Evolutionary conservation across 2,797 vertebrate genomes (phyloP).

Genomic region (Enteromius afrohamiltoni): DNA sequence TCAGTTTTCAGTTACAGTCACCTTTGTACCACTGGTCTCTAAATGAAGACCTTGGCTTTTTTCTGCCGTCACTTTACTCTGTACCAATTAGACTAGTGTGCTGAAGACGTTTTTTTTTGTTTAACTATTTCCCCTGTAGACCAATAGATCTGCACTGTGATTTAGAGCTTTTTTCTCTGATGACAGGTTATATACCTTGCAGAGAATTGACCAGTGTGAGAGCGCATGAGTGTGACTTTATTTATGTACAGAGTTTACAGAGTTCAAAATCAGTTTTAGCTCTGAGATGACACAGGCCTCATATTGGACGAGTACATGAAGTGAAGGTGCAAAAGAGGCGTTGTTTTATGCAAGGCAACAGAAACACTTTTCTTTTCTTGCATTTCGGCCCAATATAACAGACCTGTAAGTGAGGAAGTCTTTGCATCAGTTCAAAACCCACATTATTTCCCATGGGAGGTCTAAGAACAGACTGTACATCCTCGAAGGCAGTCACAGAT

Average conservation of each 20-base stretch:
- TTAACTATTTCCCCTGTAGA: not conserved
- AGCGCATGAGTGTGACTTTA: slow-evolving; percentile 4
- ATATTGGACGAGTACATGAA: not conserved
- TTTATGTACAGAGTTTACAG: slow-evolving; percentile 1
- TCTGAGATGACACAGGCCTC: not conserved
- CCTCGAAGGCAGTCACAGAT: slow-evolving; percentile 21
- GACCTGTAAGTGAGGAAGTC: slow-evolving; percentile 1
- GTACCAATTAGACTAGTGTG: slow-evolving; percentile 27
- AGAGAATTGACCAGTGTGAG: slow-evolving; percentile 25
- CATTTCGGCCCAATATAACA: not conserved
- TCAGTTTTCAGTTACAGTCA: slow-evolving; percentile 3
- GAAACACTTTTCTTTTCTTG: not conserved
- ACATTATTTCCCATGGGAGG: slow-evolving; percentile 40
- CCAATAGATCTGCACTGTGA: slow-evolving; percentile 37
- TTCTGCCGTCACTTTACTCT: slow-evolving; percentile 14
- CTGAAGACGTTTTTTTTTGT: slow-evolving; percentile 24
- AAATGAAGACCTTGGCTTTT: slow-evolving; percentile 20
- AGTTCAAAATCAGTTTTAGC: slow-evolving; percentile 26
- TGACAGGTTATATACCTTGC: slow-evolving; percentile 45
- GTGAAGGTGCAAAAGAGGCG: not conserved
- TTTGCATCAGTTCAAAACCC: slow-evolving; percentile 28
- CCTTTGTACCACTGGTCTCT: slow-evolving; percentile 13
- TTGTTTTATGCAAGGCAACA: not conserved
- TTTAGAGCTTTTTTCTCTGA: slow-evolving; percentile 41
- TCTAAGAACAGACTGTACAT: not conserved